These are phyloP conservation scores for Recurvirostra avosetta DNA, from an alignment of 2,113 vertebrate genomes.

Conservation along the genomic window DNA sequence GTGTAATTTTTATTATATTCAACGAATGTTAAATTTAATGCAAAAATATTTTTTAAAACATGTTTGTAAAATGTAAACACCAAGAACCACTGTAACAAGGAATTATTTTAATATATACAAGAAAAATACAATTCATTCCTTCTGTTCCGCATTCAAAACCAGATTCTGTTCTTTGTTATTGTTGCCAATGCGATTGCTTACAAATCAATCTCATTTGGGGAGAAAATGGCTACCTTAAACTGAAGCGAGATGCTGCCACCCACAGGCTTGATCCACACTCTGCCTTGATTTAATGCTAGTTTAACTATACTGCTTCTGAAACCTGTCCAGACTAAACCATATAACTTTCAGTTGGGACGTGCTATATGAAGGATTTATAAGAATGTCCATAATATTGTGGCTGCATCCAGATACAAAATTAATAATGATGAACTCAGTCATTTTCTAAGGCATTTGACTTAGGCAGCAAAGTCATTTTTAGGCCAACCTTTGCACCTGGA, in stretches of 20 bases:
- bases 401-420: background rate
- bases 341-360: background rate
- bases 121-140: background rate
- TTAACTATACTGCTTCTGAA: background rate
- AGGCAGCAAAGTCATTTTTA: background rate
- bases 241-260: slow-evolving; percentile 39
- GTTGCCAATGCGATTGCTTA: background rate
- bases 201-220: background rate
- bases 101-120: background rate
- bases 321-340: background rate
- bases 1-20: background rate
- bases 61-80: background rate
- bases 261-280: background rate
- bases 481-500: background rate
- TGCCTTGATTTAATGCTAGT: background rate
- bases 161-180: background rate
- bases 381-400: background rate
- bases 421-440: background rate
- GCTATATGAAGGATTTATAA: background rate
- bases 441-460: background rate
- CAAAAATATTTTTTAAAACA: background rate
- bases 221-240: slow-evolving; percentile 3
- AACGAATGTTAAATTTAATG: background rate
- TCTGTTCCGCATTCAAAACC: background rate
- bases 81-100: background rate